Base-by-base conservation (phyloP, 2,113 vertebrate genomes). In the Dryoscopus gambensis region DNA sequence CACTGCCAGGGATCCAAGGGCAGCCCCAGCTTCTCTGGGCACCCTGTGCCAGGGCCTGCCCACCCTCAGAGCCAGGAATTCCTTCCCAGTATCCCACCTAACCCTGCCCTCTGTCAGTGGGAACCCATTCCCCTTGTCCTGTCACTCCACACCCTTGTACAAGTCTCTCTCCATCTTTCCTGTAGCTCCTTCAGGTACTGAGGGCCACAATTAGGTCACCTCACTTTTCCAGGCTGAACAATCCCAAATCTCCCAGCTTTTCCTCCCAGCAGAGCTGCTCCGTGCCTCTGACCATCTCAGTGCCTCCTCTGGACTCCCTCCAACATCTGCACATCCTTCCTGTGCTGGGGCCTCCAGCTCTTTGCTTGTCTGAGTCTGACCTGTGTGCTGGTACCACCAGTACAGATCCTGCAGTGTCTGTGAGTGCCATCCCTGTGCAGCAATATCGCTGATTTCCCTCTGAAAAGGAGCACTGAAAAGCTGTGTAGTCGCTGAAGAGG, bases 91-190 rank as follows among this genome's bases (percentile, higher is more conserved):
- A 27, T 42, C 55, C 16, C 24, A 40, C 11, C 31, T 11, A 63
- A 5, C 8, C 12, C 40, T 28, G 0, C 10, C 5, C 30, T 5
- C 6, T 27, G 28, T 1, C 21, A 16, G 4, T 31, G 7, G 17
- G 47, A 49, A 49, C 2, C 62, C 70, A 2, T 44, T 68, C 25
- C 7, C 16, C 3, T 2, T 15, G 4, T 69, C 40, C 63, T 83
- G 46, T 11, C 33, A 1, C 37, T 59, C 19, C 46, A 67, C 11
- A 17, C 24, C 24, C 21, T 15, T 55, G 14, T 9, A 47, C 15
- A 6, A 30, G 3, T 18, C 47, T 60, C 37, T 53, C n/a, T 31
- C 30, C 35, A 15, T 35, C 30, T 27, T 12, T 31, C 30, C 30
- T 42, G 25, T 1, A 6, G 15, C 25, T 69, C 55, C 28, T 68